A percentile compares a stretch with the other conserved stretches of the same genome.
Conservation (phyloP, 53 echinoderm and acorn worm species). For the Hippasteria phrygiana region DNA sequence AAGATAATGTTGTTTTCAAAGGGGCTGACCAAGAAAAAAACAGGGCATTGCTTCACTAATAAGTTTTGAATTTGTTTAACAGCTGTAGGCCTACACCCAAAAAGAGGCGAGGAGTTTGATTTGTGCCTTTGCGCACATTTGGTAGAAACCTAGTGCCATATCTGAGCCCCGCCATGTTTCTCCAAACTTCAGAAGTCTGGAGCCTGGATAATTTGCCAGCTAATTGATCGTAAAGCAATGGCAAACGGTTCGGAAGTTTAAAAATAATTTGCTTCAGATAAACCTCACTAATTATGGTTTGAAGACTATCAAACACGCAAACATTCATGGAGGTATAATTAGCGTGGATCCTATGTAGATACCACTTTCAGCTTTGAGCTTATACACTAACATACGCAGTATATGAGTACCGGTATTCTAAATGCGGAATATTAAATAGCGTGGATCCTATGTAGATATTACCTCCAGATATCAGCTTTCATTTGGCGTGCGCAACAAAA, state of each 20-base stretch:
- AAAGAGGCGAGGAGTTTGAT: too few species aligned
- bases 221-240: slow-evolving; percentile 13
- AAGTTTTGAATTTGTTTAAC: too few species aligned
- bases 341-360: neutral
- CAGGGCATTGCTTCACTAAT: too few species aligned
- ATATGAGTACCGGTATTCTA: too few species aligned
- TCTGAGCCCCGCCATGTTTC: neutral
- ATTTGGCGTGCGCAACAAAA: too few species aligned
- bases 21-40: too few species aligned
- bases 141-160: neutral
- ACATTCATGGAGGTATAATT: neutral
- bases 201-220: neutral
- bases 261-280: neutral
- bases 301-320: neutral
- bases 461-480: neutral
- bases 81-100: too few species aligned
- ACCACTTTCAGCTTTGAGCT: neutral
- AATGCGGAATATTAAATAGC: too few species aligned
- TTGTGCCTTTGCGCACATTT: neutral
- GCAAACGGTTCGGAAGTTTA: neutral
- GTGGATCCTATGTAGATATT: neutral
- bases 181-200: neutral
- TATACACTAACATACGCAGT: neutral
- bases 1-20: too few species aligned
- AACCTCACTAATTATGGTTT: neutral